Evolutionary conservation across 2,888 invertebrate genomes (phyloP).

Genomic region (Platypus cylindrus): DNA sequence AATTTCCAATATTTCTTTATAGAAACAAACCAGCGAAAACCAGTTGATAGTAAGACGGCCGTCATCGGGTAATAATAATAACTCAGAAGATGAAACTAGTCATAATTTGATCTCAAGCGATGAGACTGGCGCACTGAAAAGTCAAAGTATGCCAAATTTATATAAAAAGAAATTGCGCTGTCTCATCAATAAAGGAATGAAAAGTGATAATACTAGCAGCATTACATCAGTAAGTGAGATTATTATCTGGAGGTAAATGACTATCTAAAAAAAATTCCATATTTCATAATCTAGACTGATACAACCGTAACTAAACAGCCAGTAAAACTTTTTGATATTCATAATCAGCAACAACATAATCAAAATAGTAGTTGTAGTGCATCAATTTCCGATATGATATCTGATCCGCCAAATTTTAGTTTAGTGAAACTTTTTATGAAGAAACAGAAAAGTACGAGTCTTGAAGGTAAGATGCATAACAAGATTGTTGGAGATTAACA

Average conservation of each 20-base stretch:
- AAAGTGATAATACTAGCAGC: conserved; percentile 36
- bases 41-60: conserved; percentile 48
- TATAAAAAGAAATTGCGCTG: conserved; percentile 38
- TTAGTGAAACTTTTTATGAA: conserved; percentile 78
- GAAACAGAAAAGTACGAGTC: conserved; percentile 78
- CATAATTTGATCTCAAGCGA: conserved; percentile 45
- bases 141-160: conserved; percentile 70
- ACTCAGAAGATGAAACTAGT: conserved; percentile 40
- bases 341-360: conserved; percentile 32
- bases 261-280: no score
- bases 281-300: conserved; percentile 29
- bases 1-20: conserved; percentile 23
- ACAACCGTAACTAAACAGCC: conserved; percentile 27
- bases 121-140: conserved; percentile 46
- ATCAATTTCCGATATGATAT: conserved; percentile 34
- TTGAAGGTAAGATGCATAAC: conserved; percentile 47
- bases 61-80: conserved; percentile 53
- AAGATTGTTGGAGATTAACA: no score
- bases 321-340: conserved; percentile 36
- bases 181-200: conserved; percentile 14
- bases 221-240: conserved; percentile 53
- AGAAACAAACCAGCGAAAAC: conserved; percentile 53
- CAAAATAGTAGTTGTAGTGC: conserved; percentile 29
- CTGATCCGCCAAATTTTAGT: conserved; percentile 53
- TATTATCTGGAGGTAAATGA: no score